Percentiles rank a stretch among this genome's conserved stretches.
phyloP scores from a whole-genome alignment of 2,797 vertebrate species.

The Chelmon rostratus region DNA sequence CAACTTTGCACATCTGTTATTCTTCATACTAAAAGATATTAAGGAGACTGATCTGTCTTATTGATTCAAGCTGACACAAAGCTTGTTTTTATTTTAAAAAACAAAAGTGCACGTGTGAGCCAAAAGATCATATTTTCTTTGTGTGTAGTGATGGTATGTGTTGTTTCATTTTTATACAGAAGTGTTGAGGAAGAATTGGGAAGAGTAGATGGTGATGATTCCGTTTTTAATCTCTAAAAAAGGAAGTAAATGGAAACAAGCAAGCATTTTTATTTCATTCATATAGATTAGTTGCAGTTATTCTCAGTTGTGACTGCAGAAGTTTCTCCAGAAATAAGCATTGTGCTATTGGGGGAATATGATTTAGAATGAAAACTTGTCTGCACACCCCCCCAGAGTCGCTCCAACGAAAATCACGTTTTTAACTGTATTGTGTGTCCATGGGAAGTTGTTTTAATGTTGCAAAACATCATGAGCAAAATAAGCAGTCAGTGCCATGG shows the following conservation, averaged over 20 bases:
- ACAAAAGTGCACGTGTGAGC: neutral
- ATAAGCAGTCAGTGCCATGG: too few relatives aligned
- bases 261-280: constrained; percentile 1
- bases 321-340: neutral
- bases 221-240: neutral
- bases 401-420: too few relatives aligned
- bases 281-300: neutral
- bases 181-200: neutral
- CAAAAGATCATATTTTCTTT: neutral
- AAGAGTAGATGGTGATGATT: neutral
- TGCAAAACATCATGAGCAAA: too few relatives aligned
- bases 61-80: neutral
- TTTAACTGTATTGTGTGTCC: too few relatives aligned
- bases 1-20: neutral
- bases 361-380: neutral
- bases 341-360: neutral
- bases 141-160: neutral
- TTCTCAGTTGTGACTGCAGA: neutral
- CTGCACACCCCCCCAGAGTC: too few relatives aligned
- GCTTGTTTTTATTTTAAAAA: neutral
- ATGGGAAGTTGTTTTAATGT: too few relatives aligned
- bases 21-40: neutral
- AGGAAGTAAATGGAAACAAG: neutral
- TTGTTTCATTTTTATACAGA: neutral
- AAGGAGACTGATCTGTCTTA: too few relatives aligned